Evolutionary conservation across 53 echinoderm and acorn worm species (phyloP).

Genomic region (Echinometra lucunter): DNA sequence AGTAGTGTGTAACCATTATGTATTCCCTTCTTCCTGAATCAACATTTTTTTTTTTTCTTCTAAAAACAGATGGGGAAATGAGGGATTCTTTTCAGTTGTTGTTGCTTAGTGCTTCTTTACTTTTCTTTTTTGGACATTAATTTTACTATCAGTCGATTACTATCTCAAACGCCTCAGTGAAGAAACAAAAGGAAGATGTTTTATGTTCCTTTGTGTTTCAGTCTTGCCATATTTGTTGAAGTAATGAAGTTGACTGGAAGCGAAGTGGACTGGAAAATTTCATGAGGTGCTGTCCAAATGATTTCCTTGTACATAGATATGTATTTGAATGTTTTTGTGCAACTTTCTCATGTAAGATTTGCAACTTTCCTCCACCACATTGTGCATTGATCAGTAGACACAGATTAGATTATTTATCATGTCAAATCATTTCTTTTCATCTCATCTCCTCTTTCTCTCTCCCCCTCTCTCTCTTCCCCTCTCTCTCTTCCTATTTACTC

Average conservation of each 20-base stretch:
- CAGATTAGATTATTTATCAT: constrained; percentile 12
- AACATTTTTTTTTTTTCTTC: too few species aligned
- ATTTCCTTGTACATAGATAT: constrained; percentile 23
- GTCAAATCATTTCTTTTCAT: neutral
- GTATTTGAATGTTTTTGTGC: constrained; percentile 29
- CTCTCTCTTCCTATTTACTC: neutral
- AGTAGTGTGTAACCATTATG: too few species aligned
- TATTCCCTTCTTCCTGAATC: too few species aligned
- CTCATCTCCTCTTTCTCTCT: neutral
- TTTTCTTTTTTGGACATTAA: too few species aligned
- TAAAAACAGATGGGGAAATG: too few species aligned
- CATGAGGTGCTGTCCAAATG: neutral
- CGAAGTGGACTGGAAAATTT: neutral
- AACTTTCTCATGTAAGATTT: constrained; percentile 15
- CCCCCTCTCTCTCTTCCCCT: neutral
- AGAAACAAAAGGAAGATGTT: too few species aligned
- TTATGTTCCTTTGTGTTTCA: neutral
- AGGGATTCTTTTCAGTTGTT: too few species aligned
- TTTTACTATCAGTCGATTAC: too few species aligned
- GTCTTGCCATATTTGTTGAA: neutral
- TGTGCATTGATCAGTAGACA: constrained; percentile 43
- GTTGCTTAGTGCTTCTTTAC: too few species aligned
- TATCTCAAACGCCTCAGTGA: too few species aligned
- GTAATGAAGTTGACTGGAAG: neutral
- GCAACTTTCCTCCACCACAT: constrained; percentile 41